A percentile compares a stretch with the other conserved stretches of the same genome.
Conservation (phyloP, 92 coral and sea anemone genomes). For the Epizoanthus rinbou region DNA sequence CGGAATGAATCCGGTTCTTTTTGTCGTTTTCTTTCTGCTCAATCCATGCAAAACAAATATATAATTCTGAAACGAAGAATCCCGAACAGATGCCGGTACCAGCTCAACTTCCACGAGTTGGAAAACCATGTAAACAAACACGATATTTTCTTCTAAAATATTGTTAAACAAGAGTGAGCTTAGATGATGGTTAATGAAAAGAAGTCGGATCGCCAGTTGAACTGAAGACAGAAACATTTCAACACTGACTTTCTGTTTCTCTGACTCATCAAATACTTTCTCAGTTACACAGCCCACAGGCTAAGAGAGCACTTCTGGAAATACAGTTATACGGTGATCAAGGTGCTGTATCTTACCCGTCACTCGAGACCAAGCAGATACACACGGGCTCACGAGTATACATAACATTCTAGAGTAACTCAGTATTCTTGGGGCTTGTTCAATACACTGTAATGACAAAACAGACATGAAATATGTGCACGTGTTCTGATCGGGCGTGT, state of each 20-base stretch:
- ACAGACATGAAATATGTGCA: background rate
- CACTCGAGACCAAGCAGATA: background rate
- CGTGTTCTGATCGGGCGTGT: background rate
- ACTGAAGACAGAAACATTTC: background rate
- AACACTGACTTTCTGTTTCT: background rate
- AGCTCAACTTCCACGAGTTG: slow-evolving; percentile 1
- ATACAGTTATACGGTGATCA: background rate
- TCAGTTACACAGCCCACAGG: background rate
- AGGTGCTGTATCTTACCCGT: background rate
- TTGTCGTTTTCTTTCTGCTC: background rate
- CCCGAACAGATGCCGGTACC: slow-evolving; percentile 29
- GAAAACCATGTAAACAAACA: background rate
- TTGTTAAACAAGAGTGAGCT: background rate
- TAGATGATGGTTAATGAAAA: background rate
- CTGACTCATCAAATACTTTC: background rate
- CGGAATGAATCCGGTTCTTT: background rate
- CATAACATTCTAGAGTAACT: background rate
- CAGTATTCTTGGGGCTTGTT: background rate
- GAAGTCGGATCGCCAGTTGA: background rate
- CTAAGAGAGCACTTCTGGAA: background rate
- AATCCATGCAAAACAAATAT: background rate
- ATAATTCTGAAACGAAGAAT: background rate
- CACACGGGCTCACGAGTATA: background rate
- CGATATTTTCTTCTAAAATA: too few species aligned
- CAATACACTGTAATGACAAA: background rate